Evolutionary conservation across 1,140 invertebrate species (phyloP), one percentile per base, ranked within the genome.

Genomic region (Papilio polyxenes): DNA sequence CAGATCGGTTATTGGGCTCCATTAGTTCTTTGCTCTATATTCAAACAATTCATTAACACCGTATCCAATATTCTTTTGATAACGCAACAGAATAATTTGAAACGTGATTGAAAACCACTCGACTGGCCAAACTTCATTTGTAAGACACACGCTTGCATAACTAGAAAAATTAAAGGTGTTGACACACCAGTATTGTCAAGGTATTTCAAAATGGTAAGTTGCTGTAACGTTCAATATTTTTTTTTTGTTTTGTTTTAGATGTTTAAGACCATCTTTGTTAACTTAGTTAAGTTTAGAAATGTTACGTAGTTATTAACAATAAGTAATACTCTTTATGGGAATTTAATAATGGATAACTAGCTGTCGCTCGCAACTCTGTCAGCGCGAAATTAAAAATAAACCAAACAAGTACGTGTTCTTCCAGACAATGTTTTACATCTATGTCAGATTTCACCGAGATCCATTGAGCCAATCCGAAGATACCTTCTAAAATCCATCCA

Each of bases 41-140:
- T 40, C 31, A 72, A 72, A 72, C 31, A 37, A 69, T 37, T 37
- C 62, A n/a, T 2, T 15, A 72, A 72, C 13, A 72, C 65, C 65
- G 65, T 72, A 31, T 69, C 62, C 23, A 69, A 69, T 69, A 69
- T 37, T 72, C 11, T 72, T 72, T 72, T 72, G 31, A 72, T 72
- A 72, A 15, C 65, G 65, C 31, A 15, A 72, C 6, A 15, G 23
- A 72, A 72, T 37, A 69, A 69, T 72, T 72, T 72, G 65, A 72
- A 72, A 72, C 65, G 23, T 72, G 65, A 72, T 72, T 72, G 65
- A 72, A 72, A 40, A 65, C 62, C 31, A 37, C 65, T 72, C 65
- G 31, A 72, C 65, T 72, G 65, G 31, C 65, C 65, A 72, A 72
- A 72, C 65, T 72, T 72, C 65, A 72, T 72, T 72, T 72, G 13